phyloP scores from a whole-genome alignment of 2,888 invertebrate species.

The Lathronympha strigana region DNA sequence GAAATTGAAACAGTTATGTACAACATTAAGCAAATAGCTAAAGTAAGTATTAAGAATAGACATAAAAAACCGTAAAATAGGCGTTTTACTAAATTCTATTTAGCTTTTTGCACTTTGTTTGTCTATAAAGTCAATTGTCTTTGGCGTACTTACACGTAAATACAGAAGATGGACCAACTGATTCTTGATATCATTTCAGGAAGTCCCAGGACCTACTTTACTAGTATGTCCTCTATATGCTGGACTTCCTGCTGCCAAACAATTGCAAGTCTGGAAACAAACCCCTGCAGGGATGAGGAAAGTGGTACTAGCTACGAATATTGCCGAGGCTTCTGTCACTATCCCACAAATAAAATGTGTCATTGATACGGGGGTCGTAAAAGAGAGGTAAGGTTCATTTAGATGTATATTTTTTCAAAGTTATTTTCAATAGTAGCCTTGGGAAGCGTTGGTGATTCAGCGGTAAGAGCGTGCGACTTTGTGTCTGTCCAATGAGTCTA shows the following conservation, averaged over 20 bases:
- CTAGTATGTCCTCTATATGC: slow-evolving; percentile 96
- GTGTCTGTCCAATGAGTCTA: too few species aligned
- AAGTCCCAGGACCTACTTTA: slow-evolving; percentile 86
- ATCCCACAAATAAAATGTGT: slow-evolving; percentile 96
- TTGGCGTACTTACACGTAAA: not conserved
- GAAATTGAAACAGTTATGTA: slow-evolving; percentile 95
- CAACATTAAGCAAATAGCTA: slow-evolving; percentile 89
- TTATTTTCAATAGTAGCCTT: not conserved
- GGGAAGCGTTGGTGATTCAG: too few species aligned
- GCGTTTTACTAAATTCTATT: too few species aligned
- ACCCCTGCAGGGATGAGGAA: slow-evolving; percentile 91
- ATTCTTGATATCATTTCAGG: slow-evolving; percentile 58
- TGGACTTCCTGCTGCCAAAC: slow-evolving; percentile 93
- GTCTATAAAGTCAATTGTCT: too few species aligned
- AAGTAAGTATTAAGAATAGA: slow-evolving; percentile 70
- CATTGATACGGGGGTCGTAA: slow-evolving; percentile 96
- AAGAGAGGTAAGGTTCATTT: slow-evolving; percentile 86
- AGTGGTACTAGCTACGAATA: slow-evolving; percentile 97
- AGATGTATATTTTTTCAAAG: too few species aligned
- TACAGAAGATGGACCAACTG: not conserved
- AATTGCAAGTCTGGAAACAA: slow-evolving; percentile 93
- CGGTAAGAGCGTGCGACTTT: too few species aligned
- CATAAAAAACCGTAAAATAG: too few species aligned
- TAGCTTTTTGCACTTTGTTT: too few species aligned
- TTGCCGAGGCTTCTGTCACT: slow-evolving; percentile 99